Evolutionary conservation across 2,888 invertebrate species (phyloP).

Genomic region (Erebia ligea): DNA sequence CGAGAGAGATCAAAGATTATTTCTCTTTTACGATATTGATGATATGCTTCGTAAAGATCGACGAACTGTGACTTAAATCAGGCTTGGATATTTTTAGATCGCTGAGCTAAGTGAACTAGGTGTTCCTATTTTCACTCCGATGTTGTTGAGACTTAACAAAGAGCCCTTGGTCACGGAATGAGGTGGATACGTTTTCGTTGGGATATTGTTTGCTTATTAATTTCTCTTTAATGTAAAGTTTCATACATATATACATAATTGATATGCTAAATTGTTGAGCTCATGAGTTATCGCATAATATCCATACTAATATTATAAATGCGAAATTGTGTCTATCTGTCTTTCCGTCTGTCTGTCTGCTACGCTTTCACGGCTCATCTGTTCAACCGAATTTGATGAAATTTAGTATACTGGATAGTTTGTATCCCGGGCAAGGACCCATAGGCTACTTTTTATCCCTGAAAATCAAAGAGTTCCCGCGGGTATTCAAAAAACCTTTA

Average conservation of each 20-base stretch:
- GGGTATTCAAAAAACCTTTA: no score
- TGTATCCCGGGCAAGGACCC: no score
- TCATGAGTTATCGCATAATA: neutral
- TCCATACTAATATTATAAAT: no score
- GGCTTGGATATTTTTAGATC: slow-evolving; percentile 47
- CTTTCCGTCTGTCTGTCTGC: no score
- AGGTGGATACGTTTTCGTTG: slow-evolving; percentile 21
- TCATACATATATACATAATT: slow-evolving; percentile 5
- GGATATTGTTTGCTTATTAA: slow-evolving; percentile 2
- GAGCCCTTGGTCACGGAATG: slow-evolving; percentile 25
- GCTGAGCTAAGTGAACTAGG: slow-evolving; percentile 45
- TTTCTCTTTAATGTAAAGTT: slow-evolving; percentile 14
- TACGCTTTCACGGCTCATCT: no score
- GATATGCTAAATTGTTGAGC: neutral
- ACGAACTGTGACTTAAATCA: slow-evolving; percentile 45
- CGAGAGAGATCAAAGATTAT: slow-evolving; percentile 67
- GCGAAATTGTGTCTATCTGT: no score
- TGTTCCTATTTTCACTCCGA: slow-evolving; percentile 45
- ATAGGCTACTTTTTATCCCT: no score
- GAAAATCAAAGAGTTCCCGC: no score
- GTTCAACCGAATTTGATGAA: no score
- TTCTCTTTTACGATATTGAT: slow-evolving; percentile 66
- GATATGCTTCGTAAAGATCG: slow-evolving; percentile 50
- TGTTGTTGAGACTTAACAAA: slow-evolving; percentile 30
- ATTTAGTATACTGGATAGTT: no score